Evolutionary conservation across 1,140 invertebrate species (phyloP).

Genomic region (Proctacanthus coquilletti): DNA sequence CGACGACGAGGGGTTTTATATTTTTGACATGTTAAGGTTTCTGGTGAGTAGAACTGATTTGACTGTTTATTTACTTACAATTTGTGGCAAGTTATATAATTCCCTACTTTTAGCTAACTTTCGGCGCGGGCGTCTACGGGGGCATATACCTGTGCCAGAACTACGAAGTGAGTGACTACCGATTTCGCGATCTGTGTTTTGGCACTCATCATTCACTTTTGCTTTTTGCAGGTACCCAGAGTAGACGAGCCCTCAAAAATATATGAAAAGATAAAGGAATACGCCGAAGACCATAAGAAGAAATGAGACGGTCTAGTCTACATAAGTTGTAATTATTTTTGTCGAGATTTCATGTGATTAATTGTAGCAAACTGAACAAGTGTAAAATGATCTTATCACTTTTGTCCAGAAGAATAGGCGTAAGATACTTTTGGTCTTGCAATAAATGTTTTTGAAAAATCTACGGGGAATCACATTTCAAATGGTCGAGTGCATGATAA

Average conservation of each 20-base stretch:
- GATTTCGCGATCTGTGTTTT: conserved; percentile 6
- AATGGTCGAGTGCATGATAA: too few species aligned
- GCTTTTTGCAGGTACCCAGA: conserved; percentile 51
- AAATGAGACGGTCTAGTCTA: too few species aligned
- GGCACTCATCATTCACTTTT: conserved; percentile 4
- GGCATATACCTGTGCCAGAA: conserved; percentile 69
- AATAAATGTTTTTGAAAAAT: conserved; percentile 11
- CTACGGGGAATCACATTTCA: too few species aligned
- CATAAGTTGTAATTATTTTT: too few species aligned
- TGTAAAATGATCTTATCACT: conserved; percentile 1
- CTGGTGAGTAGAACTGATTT: conserved; percentile 14
- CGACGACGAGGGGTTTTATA: conserved; percentile 6
- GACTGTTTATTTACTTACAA: conserved; percentile 4
- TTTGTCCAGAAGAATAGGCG: neutral
- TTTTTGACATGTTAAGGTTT: conserved; percentile 23
- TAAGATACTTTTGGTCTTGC: conserved; percentile 9
- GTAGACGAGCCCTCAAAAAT: conserved; percentile 62
- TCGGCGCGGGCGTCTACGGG: conserved; percentile 57
- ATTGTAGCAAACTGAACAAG: conserved; percentile 1
- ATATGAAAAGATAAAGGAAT: conserved; percentile 47
- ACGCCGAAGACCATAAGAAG: conserved; percentile 42
- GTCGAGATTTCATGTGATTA: conserved; percentile 3
- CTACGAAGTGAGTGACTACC: conserved; percentile 50
- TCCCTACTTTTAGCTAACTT: conserved; percentile 46
- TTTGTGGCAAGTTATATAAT: conserved; percentile 2